Conservation (phyloP, 37 sponge, comb jelly and placozoan genomes). For the Tethya wilhelma region DNA sequence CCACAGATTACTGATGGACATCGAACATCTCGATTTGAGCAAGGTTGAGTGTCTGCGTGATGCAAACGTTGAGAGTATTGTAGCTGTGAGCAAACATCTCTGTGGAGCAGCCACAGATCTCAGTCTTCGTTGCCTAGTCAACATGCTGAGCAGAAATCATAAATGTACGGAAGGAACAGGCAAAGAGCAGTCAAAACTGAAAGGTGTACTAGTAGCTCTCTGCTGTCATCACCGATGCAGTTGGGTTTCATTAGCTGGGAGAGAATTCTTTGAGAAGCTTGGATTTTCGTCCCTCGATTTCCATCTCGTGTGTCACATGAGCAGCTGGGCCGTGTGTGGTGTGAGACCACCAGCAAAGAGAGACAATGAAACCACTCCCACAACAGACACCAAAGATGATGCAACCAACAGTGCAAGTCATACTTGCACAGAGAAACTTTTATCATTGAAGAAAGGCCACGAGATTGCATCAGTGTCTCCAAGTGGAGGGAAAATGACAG, state of each 20-base stretch:
- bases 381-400: no score
- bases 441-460: no score
- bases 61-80: slow-evolving; percentile 1
- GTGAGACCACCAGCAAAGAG: slow-evolving; percentile 14
- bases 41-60: not conserved
- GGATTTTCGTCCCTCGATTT: slow-evolving; percentile 80
- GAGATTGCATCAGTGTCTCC: no score
- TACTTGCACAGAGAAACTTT: no score
- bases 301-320: slow-evolving; percentile 72
- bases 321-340: slow-evolving; percentile 94
- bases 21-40: slow-evolving; percentile 69
- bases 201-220: slow-evolving; percentile 76
- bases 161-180: not conserved
- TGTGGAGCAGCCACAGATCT: slow-evolving; percentile 93
- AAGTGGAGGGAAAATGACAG: no score
- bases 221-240: slow-evolving; percentile 93
- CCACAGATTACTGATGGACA: slow-evolving; percentile 79
- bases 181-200: not conserved
- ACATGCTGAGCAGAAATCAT: not conserved
- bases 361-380: no score
- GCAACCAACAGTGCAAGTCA: no score
- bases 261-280: slow-evolving; percentile 44
- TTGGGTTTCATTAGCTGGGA: slow-evolving; percentile 76
- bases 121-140: slow-evolving; percentile 35
- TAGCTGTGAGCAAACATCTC: slow-evolving; percentile 86